These are phyloP conservation scores for Piliocolobus tephrosceles DNA, from an alignment of 2,113 vertebrate species.

Conservation along the genomic window DNA sequence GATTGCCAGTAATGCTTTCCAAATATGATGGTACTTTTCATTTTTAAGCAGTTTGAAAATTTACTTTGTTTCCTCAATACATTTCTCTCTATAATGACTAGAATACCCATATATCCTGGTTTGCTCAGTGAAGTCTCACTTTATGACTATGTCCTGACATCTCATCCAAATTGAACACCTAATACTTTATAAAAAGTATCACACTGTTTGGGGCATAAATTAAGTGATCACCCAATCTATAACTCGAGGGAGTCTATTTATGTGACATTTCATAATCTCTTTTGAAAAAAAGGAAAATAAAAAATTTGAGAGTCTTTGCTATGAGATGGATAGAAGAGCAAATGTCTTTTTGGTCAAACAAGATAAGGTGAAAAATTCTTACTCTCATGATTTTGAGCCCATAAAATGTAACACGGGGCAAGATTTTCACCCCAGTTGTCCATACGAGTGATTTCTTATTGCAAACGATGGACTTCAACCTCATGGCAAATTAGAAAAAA, in stretches of 20 bases:
- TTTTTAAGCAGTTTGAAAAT: background rate
- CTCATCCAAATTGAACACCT: background rate
- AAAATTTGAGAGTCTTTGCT: background rate
- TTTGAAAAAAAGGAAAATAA: background rate
- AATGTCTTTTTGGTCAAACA: conserved; percentile 22
- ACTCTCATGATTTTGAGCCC: background rate
- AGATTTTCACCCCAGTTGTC: conserved; percentile 45
- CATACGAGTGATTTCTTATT: conserved; percentile 59
- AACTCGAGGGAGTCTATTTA: background rate
- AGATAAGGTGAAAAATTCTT: conserved; percentile 12
- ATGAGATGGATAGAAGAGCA: background rate
- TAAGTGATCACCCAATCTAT: background rate
- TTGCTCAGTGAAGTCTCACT: background rate
- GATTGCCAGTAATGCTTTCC: background rate
- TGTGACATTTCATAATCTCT: background rate
- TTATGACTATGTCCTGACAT: background rate
- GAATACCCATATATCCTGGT: background rate
- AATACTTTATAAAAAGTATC: background rate
- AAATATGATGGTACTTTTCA: background rate
- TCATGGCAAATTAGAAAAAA: conserved; percentile 52
- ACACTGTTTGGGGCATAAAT: background rate
- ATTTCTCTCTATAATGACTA: background rate
- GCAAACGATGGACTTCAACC: conserved; percentile 11
- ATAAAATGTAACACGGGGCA: conserved; percentile 28
- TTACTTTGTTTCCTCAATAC: background rate